Conservation (phyloP, 23 tunicate species). For the Diplosoma virens region DNA sequence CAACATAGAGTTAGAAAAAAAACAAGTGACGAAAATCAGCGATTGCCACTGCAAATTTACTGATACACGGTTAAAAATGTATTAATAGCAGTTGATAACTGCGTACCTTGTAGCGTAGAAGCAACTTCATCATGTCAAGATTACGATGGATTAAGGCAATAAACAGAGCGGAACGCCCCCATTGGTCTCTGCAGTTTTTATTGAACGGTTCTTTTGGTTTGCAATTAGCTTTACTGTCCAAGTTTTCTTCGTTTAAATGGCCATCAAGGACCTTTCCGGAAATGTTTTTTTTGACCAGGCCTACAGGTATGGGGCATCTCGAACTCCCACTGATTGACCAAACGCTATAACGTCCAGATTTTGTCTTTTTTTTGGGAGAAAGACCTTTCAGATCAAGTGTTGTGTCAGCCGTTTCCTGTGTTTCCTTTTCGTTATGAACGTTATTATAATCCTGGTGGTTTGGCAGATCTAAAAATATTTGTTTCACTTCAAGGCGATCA, state of each 20-base stretch:
- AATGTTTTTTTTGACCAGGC: neutral
- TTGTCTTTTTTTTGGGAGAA: neutral
- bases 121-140: constrained; percentile 52
- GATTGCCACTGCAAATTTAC: too few relatives aligned
- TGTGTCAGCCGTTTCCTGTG: neutral
- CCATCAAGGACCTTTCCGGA: neutral
- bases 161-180: constrained; percentile 65
- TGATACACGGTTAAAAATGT: too few relatives aligned
- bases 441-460: neutral
- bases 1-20: too few relatives aligned
- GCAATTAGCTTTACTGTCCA: neutral
- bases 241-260: neutral
- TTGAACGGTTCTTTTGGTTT: constrained; percentile 23
- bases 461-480: too few relatives aligned
- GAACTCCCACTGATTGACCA: neutral
- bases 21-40: too few relatives aligned
- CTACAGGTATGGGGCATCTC: constrained; percentile 3
- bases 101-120: constrained; percentile 43
- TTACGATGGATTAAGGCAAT: constrained; percentile 49
- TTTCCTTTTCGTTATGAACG: neutral
- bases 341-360: neutral
- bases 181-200: constrained; percentile 70
- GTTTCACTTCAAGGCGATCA: too few relatives aligned
- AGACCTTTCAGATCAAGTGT: neutral
- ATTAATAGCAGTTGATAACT: too few relatives aligned